phyloP scores from a whole-genome alignment of 2,113 vertebrate genomes.

The Gallinago jamesoni region DNA sequence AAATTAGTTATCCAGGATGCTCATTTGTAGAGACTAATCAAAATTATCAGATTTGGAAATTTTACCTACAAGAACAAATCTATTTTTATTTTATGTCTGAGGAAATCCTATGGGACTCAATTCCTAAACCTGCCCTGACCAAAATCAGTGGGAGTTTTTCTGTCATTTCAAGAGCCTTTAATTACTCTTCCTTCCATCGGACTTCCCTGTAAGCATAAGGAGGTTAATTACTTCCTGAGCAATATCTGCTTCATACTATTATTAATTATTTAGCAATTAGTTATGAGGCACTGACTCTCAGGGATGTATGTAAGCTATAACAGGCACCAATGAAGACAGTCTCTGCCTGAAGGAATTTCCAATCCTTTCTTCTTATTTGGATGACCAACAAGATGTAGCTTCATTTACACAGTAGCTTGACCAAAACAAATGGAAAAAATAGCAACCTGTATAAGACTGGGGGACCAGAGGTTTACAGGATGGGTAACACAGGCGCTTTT shows the following conservation, averaged over 20 bases:
- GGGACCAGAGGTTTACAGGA: not conserved
- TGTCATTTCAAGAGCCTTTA: not conserved
- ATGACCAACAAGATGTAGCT: not conserved
- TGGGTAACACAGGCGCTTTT: not conserved
- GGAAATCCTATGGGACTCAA: not conserved
- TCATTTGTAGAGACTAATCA: not conserved
- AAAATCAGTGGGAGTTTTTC: not conserved
- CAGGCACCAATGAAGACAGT: not conserved
- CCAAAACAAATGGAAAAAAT: not conserved
- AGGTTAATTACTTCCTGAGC: constrained; percentile 46
- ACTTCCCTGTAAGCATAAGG: not conserved
- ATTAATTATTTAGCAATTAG: constrained; percentile 59
- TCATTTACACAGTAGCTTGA: not conserved
- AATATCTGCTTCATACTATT: constrained; percentile 11
- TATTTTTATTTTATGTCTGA: not conserved
- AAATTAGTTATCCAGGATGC: not conserved
- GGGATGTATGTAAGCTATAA: not conserved
- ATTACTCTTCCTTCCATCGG: constrained; percentile 13
- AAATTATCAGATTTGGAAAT: not conserved
- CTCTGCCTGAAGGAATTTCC: not conserved
- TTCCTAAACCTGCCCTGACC: not conserved
- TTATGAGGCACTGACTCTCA: constrained; percentile 12
- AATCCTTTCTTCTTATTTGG: not conserved
- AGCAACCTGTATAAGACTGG: not conserved
- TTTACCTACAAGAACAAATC: not conserved